Base-by-base conservation (phyloP, 1,140 invertebrate species). In the Zaprionus kolodkinae region DNA sequence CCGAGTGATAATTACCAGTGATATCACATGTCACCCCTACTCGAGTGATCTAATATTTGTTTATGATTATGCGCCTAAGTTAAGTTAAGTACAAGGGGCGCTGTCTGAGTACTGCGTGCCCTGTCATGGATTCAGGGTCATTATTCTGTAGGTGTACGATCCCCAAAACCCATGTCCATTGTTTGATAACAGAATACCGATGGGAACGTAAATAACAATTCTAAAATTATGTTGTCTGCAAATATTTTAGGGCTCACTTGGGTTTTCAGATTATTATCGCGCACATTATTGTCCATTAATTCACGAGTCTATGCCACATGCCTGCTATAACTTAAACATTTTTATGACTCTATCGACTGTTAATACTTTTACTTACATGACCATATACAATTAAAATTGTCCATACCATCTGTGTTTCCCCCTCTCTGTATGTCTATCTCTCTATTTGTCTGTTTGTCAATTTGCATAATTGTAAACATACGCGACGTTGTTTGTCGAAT, bases 161-260 rank as follows among this genome's bases (percentile, higher is more conserved):
- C 27, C 27, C 27, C 3, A 3, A 30, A 30, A 30, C 27, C 27
- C 27, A 6, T 3, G 3, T 30, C 27, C 27, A 30, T 30, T 30
- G 3, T 30, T 30, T 30, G 21, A 21, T 21, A 21, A 21, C 21
- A 21, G 21, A 21, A 21, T 30, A 6, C 3, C 27, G 61, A 66
- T 40, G 65, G 76, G 68, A 71, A 61, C 70, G 87, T 82, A 71
- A 88, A 82, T 79, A 64, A 74, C 69, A 88, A 83, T 87, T 83
- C 33, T 11, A 13, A 84, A 79, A 78, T 73, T 52, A 68, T 76
- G 79, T 70, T 63, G 68, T 75, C 35, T 57, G n/a, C 36, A 45
- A 36, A 30, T 30, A 30, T 30, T 30, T 30, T 30, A 30, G 27
- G 50, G 54, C 63, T 57, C 27, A 43, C 11, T 21, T 15, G 13